Evolutionary conservation across 92 coral and sea anemone genomes (phyloP).

Genomic region (Phymanthus crucifer): DNA sequence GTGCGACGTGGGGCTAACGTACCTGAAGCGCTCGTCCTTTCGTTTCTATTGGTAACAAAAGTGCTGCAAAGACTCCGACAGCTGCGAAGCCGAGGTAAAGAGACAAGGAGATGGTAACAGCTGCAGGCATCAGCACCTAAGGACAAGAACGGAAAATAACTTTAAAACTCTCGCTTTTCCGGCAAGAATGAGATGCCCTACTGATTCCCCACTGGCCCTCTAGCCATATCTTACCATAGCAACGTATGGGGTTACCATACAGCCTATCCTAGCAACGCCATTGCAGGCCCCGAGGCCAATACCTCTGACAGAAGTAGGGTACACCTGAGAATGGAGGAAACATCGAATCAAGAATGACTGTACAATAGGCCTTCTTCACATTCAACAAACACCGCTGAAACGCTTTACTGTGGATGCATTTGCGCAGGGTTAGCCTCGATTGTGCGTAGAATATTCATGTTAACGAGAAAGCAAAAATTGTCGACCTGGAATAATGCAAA

Average conservation of each 20-base stretch:
- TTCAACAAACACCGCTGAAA: too few species aligned
- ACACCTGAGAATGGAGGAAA: slow-evolving; percentile 54
- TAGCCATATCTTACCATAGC: slow-evolving; percentile 97
- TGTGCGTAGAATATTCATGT: too few species aligned
- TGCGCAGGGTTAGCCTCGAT: too few species aligned
- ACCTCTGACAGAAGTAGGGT: slow-evolving; percentile 94
- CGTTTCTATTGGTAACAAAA: slow-evolving; percentile 89
- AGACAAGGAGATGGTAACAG: slow-evolving; percentile 63
- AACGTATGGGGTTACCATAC: slow-evolving; percentile 94
- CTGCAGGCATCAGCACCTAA: slow-evolving; percentile 84
- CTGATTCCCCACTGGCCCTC: too few species aligned
- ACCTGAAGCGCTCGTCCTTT: slow-evolving; percentile 83
- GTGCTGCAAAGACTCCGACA: slow-evolving; percentile 67
- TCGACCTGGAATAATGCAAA: too few species aligned
- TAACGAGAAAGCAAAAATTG: too few species aligned
- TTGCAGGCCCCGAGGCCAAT: slow-evolving; percentile 91
- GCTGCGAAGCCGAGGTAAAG: slow-evolving; percentile 75
- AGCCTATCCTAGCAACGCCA: slow-evolving; percentile 87
- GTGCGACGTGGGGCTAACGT: background rate
- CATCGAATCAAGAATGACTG: too few species aligned
- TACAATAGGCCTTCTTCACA: too few species aligned
- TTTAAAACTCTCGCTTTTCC: too few species aligned
- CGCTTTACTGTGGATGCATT: too few species aligned
- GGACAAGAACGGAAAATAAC: background rate
- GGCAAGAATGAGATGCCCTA: too few species aligned